These are phyloP conservation scores for Burhinus oedicnemus DNA, from an alignment of 2,113 vertebrate species.

Conservation along the genomic window DNA sequence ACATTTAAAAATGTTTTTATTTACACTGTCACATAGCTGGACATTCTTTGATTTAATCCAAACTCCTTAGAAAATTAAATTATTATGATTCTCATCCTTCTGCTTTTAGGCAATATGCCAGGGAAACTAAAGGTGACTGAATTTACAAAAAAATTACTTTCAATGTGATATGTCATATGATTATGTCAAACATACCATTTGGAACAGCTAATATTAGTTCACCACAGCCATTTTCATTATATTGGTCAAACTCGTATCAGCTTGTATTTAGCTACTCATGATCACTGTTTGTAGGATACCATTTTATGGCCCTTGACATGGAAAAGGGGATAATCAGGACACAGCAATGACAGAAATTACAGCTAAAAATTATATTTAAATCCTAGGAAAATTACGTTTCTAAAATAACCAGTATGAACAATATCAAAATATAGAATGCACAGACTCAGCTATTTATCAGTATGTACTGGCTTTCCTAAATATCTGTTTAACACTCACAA, in stretches of 20 bases:
- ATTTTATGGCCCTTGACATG: not conserved
- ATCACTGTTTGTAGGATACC: not conserved
- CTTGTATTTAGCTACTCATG: not conserved
- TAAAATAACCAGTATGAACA: not conserved
- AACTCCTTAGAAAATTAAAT: not conserved
- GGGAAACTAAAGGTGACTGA: not conserved
- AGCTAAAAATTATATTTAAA: not conserved
- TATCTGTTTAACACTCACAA: not conserved
- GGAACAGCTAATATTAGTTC: not conserved
- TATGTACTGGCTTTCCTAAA: not conserved
- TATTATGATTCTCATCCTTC: not conserved
- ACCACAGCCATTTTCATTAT: not conserved
- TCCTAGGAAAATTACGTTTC: not conserved
- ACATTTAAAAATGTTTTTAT: not conserved
- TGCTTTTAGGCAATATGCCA: not conserved
- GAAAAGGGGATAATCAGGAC: not conserved
- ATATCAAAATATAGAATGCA: not conserved
- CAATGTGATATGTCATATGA: not conserved
- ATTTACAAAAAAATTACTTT: not conserved
- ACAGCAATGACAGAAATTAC: not conserved
- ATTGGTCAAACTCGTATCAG: not conserved
- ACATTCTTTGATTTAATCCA: not conserved
- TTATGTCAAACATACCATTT: not conserved
- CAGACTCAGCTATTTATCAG: not conserved
- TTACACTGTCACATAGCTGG: not conserved